phyloP scores from a whole-genome alignment of 2,888 invertebrate species.

The Parthenolecanium corni region DNA sequence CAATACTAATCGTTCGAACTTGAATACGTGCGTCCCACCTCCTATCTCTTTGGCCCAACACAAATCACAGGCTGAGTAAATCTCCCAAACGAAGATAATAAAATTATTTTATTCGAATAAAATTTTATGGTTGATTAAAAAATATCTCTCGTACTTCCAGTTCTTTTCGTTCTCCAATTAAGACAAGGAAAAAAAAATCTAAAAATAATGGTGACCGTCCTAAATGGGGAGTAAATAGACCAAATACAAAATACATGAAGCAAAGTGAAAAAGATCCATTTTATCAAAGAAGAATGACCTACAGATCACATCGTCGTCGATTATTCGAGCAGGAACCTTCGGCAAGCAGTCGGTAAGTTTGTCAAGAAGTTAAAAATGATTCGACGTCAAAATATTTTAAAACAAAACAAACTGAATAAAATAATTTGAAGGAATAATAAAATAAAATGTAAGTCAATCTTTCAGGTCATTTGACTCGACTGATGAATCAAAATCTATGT shows the following conservation, averaged over 20 bases:
- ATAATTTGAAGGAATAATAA: no score
- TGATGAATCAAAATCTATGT: slow-evolving; percentile 11
- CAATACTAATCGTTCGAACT: no score
- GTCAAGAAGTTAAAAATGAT: background rate
- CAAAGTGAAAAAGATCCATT: slow-evolving; percentile 83
- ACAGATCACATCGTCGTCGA: slow-evolving; percentile 38
- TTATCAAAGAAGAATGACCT: slow-evolving; percentile 57
- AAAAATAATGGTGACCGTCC: slow-evolving; percentile 36
- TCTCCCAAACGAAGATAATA: no score
- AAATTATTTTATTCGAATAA: no score
- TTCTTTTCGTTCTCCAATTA: background rate
- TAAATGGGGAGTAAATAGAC: slow-evolving; percentile 43
- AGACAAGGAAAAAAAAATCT: slow-evolving; percentile 7
- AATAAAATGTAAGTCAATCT: background rate
- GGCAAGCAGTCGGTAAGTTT: slow-evolving; percentile 2
- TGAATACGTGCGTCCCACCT: no score
- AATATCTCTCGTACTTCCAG: background rate
- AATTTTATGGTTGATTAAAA: background rate
- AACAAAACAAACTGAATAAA: background rate
- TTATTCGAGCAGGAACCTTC: background rate
- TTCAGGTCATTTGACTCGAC: slow-evolving; percentile 9
- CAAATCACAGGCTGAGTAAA: no score
- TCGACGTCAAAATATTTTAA: background rate
- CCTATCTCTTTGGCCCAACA: no score
- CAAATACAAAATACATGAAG: slow-evolving; percentile 70